Conservation (phyloP, 2,888 invertebrate species). For the Diaperis boleti region DNA sequence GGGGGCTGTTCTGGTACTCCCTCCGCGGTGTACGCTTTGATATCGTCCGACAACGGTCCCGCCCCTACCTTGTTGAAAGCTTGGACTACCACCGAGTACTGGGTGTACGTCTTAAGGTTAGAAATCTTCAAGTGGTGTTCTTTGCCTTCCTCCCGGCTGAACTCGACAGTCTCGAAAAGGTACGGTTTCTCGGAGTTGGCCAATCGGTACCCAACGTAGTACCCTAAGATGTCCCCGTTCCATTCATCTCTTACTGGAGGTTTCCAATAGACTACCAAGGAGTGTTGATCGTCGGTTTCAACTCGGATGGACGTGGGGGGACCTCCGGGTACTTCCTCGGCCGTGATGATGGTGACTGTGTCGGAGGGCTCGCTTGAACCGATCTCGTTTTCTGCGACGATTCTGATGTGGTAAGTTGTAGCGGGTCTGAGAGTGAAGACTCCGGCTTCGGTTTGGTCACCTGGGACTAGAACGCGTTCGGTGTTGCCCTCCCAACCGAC, state of each 20-base stretch:
- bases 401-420: conserved; percentile 92
- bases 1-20: conserved; percentile 94
- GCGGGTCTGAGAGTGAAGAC: conserved; percentile 91
- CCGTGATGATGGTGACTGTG: conserved; percentile 93
- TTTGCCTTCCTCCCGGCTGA: conserved; percentile 91
- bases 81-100: conserved; percentile 95
- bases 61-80: conserved; percentile 95
- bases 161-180: conserved; percentile 92
- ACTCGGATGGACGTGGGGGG: conserved; percentile 87
- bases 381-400: conserved; percentile 93
- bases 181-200: conserved; percentile 88
- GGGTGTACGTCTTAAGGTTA: conserved; percentile 84
- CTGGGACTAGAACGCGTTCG: conserved; percentile 90
- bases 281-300: conserved; percentile 89
- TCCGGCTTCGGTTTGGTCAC: conserved; percentile 88
- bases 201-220: conserved; percentile 91
- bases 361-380: conserved; percentile 94
- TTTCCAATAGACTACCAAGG: conserved; percentile 90
- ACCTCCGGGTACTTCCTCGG: conserved; percentile 84
- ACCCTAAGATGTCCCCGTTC: conserved; percentile 93
- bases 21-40: conserved; percentile 93
- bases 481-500: conserved; percentile 87
- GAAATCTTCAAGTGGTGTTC: conserved; percentile 81
- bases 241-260: conserved; percentile 90
- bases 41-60: conserved; percentile 90